Evolutionary conservation across 2,888 invertebrate species (phyloP), one percentile per base, ranked within the genome.

Genomic region (Hydropsyche betteni): DNA sequence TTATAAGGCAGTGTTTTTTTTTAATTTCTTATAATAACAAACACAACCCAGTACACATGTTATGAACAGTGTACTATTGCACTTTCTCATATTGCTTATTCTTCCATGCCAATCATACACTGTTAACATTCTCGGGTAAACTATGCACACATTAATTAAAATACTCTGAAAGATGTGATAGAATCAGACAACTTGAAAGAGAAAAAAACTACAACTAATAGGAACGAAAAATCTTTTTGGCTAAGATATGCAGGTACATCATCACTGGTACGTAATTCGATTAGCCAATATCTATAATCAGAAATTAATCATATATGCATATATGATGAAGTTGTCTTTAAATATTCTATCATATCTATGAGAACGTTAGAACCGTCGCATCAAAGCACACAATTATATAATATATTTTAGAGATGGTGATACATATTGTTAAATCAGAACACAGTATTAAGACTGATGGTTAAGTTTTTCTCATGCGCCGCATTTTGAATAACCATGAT

Each of bases 151-250:
- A 70, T 70, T 8, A 7, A 10, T 14, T 69, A 53, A 70, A 51
- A 53, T 70, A 8, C 16, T 53, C 36, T n/a, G 73, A 74, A 80
- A 76, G 78, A 79, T 76, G 71, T 72, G 61, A 72, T 61, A 72
- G 36, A 72, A 51, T 64, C 36, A n/a, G 64, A 64, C 64, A 64
- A 72, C 44, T 70, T 34, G 34, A 12, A 14, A 70, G 14, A 24
- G 38, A 61, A 14, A 58, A 72, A 77, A 72, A 76, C 78, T 78
- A 78, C 78, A 78, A 73, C 78, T 78, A 78, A 74, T 78, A 78
- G 78, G 78, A 78, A 78, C 78, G 53, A 74, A 74, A 72, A 69
- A 61, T 51, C 34, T 44, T 76, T 78, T 75, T 75, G 75, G 75
- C 74, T 55, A 76, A 69, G 69, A 36, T 44, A 38, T 55, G 14